Evolutionary conservation across 2,113 vertebrate genomes (phyloP), one percentile per base, ranked within the genome.

Genomic region (Thalassoma bifasciatum): DNA sequence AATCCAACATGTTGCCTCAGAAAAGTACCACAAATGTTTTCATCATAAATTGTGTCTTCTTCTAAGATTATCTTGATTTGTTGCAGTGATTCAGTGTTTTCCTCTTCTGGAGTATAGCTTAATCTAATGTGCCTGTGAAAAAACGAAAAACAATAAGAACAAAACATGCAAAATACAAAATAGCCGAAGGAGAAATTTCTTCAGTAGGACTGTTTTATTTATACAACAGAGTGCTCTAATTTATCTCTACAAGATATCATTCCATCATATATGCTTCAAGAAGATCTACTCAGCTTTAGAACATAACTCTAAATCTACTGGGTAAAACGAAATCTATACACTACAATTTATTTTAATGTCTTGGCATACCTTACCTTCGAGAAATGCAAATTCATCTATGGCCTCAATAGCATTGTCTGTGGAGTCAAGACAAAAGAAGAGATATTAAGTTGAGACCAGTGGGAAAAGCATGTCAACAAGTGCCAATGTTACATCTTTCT

Each of bases 371-470:
- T 93, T 91, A 97, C 97, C 97, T 95, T 99, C 97, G 78, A 99
- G 91, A 93, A 99, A 99, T 22, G 97, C 97, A 79, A 99, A 98
- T 90, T 99, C 97, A 79, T 99, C 97, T 59, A 96, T 94, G 70
- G 96, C 96, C 89, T 98, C 97, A 77, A 99, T 97, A 66, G 96
- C 97, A 51, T 97, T 97, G 91, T 98, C 97, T 99, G 91, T 80
- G 79, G 10, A 91, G 54, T 5, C 3, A 58, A 63, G 57, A 64
- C 8, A 52, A 87, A 46, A 73, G 23, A 73, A 38, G 8, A 10
- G 23, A 21, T 36, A 21, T 5, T 19, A 58, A 2, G 16, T 52
- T 13, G 50, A 57, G 56, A 65, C 34, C 26, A 12, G 17, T 21
- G 6, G 46, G n/a, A n/a, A 49, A 21, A n/a, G 4, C 19, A 49